A percentile compares a stretch with the other conserved stretches of the same genome.
Evolutionary conservation across 2,888 invertebrate genomes (phyloP).

Genomic region (Dexiosoma caninum): DNA sequence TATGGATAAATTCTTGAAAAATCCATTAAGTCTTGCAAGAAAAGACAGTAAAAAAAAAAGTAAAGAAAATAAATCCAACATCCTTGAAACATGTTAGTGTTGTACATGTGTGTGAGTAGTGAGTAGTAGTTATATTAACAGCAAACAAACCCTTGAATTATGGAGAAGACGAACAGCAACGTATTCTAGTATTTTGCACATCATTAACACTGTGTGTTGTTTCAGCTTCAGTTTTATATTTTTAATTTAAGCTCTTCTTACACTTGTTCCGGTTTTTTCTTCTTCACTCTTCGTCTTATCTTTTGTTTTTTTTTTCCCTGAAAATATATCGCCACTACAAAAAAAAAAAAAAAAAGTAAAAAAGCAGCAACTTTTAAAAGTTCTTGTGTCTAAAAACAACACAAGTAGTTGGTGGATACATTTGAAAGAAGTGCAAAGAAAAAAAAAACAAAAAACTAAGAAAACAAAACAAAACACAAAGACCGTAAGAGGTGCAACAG

Average conservation of each 20-base stretch:
- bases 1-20: neutral
- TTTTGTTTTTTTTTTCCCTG: neutral
- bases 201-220: constrained; percentile 71
- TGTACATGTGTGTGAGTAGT: too few relatives aligned
- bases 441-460: neutral
- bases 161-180: constrained; percentile 10
- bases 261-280: constrained; percentile 7
- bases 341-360: too few relatives aligned
- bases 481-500: neutral
- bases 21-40: neutral
- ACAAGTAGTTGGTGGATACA: constrained; percentile 15
- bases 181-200: constrained; percentile 70
- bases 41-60: neutral
- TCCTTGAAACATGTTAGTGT: constrained; percentile 40
- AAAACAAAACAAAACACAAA: neutral
- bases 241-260: constrained; percentile 38
- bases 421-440: neutral
- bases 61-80: constrained; percentile 11
- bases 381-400: constrained; percentile 39
- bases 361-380: constrained; percentile 22
- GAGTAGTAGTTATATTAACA: constrained; percentile 12
- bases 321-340: constrained; percentile 1
- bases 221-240: constrained; percentile 54
- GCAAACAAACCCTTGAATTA: constrained; percentile 32
- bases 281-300: neutral